Conservation (phyloP, 2,113 vertebrate genomes). For the Gymnarchus niloticus region DNA sequence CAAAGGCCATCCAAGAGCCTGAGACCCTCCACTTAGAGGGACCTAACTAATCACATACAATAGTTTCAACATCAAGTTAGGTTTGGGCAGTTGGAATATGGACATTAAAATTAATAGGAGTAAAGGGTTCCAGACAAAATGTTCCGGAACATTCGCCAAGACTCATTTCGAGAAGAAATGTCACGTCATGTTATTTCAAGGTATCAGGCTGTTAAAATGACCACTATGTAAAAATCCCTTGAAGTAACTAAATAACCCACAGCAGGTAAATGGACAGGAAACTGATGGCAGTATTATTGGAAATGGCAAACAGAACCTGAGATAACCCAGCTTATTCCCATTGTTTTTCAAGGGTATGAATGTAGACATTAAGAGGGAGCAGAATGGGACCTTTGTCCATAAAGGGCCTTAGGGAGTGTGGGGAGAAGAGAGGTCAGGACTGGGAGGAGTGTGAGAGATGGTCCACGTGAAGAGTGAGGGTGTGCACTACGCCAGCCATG, state of each 20-base stretch:
- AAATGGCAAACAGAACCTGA: neutral
- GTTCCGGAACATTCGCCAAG: neutral
- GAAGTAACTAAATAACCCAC: neutral
- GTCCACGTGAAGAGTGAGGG: constrained; percentile 39
- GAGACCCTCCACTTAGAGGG: neutral
- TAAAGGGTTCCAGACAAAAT: neutral
- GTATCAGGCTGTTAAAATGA: neutral
- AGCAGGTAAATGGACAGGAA: neutral
- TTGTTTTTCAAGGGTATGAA: neutral
- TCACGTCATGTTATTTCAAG: neutral
- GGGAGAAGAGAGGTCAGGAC: constrained; percentile 21
- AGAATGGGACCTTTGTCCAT: constrained; percentile 4
- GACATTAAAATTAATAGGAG: neutral
- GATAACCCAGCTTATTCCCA: neutral
- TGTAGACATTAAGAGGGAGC: constrained; percentile 28
- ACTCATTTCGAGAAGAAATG: constrained; percentile 3
- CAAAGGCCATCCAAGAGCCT: neutral
- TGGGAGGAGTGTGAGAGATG: constrained; percentile 24
- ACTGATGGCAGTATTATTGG: neutral
- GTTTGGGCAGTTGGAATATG: neutral
- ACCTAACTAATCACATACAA: neutral
- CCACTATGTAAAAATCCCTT: neutral
- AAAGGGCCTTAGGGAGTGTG: constrained; percentile 6
- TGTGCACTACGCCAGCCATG: neutral
- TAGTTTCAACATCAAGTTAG: neutral